Percentiles rank a stretch among this genome's conserved stretches.
These are phyloP conservation scores for Glyptemys insculpta DNA, from an alignment of 2,797 vertebrate genomes.

Conservation along the genomic window DNA sequence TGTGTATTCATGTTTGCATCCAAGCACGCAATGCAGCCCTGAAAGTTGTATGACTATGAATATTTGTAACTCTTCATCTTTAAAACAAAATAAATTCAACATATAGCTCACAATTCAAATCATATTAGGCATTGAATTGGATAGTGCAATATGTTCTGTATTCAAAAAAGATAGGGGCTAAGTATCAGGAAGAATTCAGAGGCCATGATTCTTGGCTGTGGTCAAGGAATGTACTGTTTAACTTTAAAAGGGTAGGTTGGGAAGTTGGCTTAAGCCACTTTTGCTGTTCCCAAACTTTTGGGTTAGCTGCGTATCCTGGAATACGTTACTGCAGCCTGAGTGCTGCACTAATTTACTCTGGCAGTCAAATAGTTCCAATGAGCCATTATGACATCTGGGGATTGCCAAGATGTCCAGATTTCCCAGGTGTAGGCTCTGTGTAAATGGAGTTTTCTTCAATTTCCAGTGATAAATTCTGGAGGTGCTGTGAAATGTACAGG, in stretches of 20 bases:
- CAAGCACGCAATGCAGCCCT: background rate
- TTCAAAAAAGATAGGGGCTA: accelerated
- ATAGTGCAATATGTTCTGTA: accelerated
- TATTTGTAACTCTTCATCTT: background rate
- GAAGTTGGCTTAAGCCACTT: background rate
- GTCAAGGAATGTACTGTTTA: accelerated
- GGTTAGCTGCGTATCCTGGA: background rate
- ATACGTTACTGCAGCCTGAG: background rate
- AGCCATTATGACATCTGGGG: background rate
- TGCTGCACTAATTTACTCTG: background rate
- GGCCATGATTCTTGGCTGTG: background rate
- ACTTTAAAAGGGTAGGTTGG: background rate
- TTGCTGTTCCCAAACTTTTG: background rate
- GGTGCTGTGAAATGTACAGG: background rate
- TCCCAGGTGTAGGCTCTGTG: background rate
- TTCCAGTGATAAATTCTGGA: background rate
- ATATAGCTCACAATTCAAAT: no score
- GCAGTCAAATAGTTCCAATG: background rate
- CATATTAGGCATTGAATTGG: background rate
- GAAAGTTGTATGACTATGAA: background rate
- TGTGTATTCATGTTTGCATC: background rate
- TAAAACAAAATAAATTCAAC: background rate
- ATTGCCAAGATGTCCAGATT: background rate
- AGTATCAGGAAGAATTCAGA: accelerated
- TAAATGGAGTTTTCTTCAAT: background rate